Conservation (phyloP, 2,888 invertebrate species). For the Nemurella pictetii region DNA sequence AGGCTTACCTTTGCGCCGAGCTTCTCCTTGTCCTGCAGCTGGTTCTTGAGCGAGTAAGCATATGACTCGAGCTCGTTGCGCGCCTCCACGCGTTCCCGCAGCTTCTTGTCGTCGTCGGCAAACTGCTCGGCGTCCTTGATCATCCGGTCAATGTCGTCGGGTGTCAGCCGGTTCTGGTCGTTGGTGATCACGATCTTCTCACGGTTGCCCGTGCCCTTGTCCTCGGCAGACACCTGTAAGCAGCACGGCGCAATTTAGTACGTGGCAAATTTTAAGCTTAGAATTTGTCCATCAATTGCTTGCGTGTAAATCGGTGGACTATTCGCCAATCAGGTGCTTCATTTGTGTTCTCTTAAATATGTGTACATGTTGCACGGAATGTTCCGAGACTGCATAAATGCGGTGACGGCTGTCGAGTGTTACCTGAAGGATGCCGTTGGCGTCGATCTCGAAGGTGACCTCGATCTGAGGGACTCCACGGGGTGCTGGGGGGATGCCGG, state of each 20-base stretch:
- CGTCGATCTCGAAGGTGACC: conserved; percentile 93
- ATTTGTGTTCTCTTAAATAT: too few species aligned
- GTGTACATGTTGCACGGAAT: too few species aligned
- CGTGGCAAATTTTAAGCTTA: too few species aligned
- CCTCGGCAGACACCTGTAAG: conserved; percentile 84
- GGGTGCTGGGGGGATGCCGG: conserved; percentile 94
- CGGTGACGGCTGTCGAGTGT: background rate
- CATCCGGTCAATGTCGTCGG: conserved; percentile 99
- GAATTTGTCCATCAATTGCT: background rate
- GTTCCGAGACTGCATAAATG: background rate
- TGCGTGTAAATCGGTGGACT: background rate
- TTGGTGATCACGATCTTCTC: conserved; percentile 99
- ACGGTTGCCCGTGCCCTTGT: conserved; percentile 98
- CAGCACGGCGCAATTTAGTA: conserved; percentile 47
- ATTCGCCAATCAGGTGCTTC: too few species aligned
- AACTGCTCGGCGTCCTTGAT: conserved; percentile 99
- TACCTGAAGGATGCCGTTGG: conserved; percentile 87
- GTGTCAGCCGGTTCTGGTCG: conserved; percentile 94
- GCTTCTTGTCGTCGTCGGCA: conserved; percentile 97
- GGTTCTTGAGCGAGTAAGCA: conserved; percentile 96
- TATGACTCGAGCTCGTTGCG: conserved; percentile 97
- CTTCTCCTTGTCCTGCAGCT: conserved; percentile 95
- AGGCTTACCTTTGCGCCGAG: conserved; percentile 83
- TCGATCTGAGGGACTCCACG: conserved; percentile 93
- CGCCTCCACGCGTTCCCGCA: conserved; percentile 93